Percentiles rank a stretch among this genome's conserved stretches.
These are phyloP conservation scores for Crenichthys baileyi DNA, from an alignment of 2,797 vertebrate species.

Conservation along the genomic window DNA sequence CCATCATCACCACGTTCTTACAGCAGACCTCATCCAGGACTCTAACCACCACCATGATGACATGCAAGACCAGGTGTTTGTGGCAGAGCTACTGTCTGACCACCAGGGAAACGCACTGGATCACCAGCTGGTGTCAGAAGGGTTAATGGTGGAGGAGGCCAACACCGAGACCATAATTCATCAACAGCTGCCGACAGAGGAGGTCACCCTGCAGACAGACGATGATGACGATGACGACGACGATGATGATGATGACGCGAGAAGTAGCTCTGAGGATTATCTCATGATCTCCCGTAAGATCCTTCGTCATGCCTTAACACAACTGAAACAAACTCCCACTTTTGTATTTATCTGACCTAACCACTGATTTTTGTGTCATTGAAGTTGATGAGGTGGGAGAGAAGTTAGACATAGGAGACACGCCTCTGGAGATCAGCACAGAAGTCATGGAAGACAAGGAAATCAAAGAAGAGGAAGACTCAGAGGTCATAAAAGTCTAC, in stretches of 20 bases:
- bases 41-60: slow-evolving; percentile 74
- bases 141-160: slow-evolving; percentile 91
- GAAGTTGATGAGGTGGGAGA: slow-evolving; percentile 98
- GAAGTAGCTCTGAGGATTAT: slow-evolving; percentile 97
- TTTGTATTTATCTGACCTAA: slow-evolving; percentile 19
- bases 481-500: slow-evolving; percentile 99
- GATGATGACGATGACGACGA: slow-evolving; percentile 81
- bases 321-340: not conserved
- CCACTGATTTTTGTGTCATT: slow-evolving; percentile 34
- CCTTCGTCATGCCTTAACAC: not conserved
- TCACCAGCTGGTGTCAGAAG: slow-evolving; percentile 93
- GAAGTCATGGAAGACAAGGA: slow-evolving; percentile 93
- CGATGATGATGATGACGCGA: slow-evolving; percentile 88
- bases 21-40: slow-evolving; percentile 90
- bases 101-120: slow-evolving; percentile 89
- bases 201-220: slow-evolving; percentile 91
- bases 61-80: slow-evolving; percentile 94
- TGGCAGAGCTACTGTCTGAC: slow-evolving; percentile 92
- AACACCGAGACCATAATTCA: slow-evolving; percentile 92
- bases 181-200: slow-evolving; percentile 84
- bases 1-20: slow-evolving; percentile 88
- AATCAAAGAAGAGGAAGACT: slow-evolving; percentile 92
- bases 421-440: slow-evolving; percentile 94
- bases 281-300: slow-evolving; percentile 94
- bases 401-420: slow-evolving; percentile 94